Percentiles rank a stretch among this genome's conserved stretches.
These are phyloP conservation scores for Agapornis roseicollis DNA, from an alignment of 2,113 vertebrate genomes.

Conservation along the genomic window DNA sequence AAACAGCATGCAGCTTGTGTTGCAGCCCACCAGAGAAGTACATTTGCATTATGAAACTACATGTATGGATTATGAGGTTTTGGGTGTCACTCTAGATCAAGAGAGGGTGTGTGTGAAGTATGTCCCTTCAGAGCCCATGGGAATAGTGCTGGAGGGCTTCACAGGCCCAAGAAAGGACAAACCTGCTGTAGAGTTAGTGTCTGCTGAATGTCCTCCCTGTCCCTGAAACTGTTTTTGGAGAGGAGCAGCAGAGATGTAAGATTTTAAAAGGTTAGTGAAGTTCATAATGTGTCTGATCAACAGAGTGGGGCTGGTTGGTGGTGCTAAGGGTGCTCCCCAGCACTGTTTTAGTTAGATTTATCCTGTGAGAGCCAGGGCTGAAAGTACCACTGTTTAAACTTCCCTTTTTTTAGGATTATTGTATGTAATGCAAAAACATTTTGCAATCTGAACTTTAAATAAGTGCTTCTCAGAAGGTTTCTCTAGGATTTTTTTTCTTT, in stretches of 20 bases:
- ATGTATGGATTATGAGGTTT: fast-evolving
- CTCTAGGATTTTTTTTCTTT: neutral
- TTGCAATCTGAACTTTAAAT: neutral
- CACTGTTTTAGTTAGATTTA: neutral
- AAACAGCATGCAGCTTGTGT: neutral
- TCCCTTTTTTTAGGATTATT: neutral
- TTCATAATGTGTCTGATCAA: neutral
- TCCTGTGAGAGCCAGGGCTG: neutral
- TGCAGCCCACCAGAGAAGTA: neutral
- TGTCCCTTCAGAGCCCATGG: neutral
- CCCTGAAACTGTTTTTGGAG: neutral
- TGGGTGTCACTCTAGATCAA: neutral
- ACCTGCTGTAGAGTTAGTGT: neutral
- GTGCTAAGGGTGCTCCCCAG: neutral
- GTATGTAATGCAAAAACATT: neutral
- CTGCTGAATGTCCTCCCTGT: neutral
- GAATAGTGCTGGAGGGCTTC: neutral
- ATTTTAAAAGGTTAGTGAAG: neutral
- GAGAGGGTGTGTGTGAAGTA: neutral
- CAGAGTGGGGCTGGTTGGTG: neutral
- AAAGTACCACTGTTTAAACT: neutral
- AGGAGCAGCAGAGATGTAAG: neutral
- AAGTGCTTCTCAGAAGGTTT: neutral
- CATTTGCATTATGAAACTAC: fast-evolving
- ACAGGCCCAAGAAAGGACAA: neutral